Percentiles rank a stretch among this genome's conserved stretches.
phyloP scores from a whole-genome alignment of 2,797 vertebrate species.

The Danio kyathit region DNA sequence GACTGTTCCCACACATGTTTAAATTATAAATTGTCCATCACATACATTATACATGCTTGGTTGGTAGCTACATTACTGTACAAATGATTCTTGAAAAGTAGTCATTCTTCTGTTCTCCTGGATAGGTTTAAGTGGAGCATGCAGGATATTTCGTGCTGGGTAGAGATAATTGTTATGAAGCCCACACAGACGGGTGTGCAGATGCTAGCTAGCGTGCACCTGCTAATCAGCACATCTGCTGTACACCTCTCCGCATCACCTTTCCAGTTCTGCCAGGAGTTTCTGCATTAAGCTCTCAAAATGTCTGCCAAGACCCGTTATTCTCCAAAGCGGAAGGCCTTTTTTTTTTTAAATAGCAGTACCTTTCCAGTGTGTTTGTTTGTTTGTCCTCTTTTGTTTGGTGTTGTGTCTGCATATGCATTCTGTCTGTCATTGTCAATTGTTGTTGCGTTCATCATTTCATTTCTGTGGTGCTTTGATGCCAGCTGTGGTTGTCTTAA shows the following conservation, averaged over 20 bases:
- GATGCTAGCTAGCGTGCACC: slow-evolving; percentile 59
- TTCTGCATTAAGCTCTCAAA: slow-evolving; percentile 50
- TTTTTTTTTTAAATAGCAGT: slow-evolving; percentile 11
- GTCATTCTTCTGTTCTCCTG: neutral
- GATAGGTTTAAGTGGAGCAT: slow-evolving; percentile 31
- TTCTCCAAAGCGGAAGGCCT: slow-evolving; percentile 15
- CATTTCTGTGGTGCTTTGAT: slow-evolving; percentile 21
- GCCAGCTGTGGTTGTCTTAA: slow-evolving; percentile 24
- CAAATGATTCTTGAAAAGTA: neutral
- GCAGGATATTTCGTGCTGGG: slow-evolving; percentile 8
- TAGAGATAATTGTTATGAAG: slow-evolving; percentile 52
- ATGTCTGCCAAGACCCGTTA: slow-evolving; percentile 50
- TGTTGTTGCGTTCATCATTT: slow-evolving; percentile 23
- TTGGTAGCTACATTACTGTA: slow-evolving; percentile 19
- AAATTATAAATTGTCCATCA: slow-evolving; percentile 25
- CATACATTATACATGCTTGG: slow-evolving; percentile 37
- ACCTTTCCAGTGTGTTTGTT: slow-evolving; percentile 34
- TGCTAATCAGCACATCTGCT: slow-evolving; percentile 66
- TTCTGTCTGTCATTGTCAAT: slow-evolving; percentile 24
- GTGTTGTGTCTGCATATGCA: slow-evolving; percentile 24
- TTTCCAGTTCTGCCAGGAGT: slow-evolving; percentile 41
- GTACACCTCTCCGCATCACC: slow-evolving; percentile 52
- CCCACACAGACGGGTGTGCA: slow-evolving; percentile 35
- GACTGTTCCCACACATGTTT: slow-evolving; percentile 6
- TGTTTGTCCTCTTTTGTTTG: slow-evolving; percentile 24